Evolutionary conservation across 2,113 vertebrate species (phyloP).

Genomic region (Aphelocoma coerulescens): DNA sequence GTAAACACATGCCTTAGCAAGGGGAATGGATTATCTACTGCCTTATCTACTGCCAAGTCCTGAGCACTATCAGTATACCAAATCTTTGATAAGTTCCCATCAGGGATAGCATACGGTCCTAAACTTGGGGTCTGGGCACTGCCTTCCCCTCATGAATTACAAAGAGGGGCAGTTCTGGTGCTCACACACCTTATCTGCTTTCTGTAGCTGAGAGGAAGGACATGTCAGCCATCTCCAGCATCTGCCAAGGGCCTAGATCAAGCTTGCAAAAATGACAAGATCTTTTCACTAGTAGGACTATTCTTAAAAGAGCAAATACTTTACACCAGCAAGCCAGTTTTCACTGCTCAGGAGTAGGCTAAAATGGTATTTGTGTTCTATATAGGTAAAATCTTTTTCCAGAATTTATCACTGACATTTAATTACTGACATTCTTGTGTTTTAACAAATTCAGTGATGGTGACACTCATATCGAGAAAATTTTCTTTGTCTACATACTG

Average conservation of each 20-base stretch:
- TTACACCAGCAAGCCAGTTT: neutral
- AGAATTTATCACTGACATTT: neutral
- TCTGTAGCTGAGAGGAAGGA: neutral
- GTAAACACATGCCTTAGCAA: rapidly evolving
- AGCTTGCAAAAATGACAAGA: neutral
- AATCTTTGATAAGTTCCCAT: neutral
- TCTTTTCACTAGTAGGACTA: neutral
- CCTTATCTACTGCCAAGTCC: neutral
- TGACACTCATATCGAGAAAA: neutral
- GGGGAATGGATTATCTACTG: neutral
- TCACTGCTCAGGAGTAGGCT: neutral
- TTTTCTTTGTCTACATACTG: neutral
- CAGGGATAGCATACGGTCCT: neutral
- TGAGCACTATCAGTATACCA: neutral
- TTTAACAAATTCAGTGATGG: neutral
- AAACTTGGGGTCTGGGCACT: neutral
- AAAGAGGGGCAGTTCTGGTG: neutral
- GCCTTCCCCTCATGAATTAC: neutral
- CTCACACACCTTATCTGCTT: rapidly evolving
- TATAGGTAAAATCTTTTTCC: neutral
- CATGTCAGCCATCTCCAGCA: neutral
- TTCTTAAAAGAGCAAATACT: neutral
- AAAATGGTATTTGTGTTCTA: neutral
- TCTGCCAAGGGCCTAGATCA: neutral
- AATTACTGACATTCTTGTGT: neutral